Conservation (phyloP, 2,113 vertebrate genomes). For the Callospermophilus lateralis region DNA sequence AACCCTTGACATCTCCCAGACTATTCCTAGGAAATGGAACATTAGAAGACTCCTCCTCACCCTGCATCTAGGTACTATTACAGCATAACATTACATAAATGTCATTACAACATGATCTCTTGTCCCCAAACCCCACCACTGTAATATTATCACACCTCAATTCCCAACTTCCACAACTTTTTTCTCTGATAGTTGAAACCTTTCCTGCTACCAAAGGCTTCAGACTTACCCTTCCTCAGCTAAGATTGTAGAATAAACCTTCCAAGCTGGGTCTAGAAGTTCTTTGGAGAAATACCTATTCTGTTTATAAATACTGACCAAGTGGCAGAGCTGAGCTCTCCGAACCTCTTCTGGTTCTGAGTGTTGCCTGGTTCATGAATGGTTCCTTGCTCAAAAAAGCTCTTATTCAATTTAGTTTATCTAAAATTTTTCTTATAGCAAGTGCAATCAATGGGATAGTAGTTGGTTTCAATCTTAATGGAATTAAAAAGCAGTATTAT, state of each 20-base stretch:
- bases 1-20: not conserved
- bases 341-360: not conserved
- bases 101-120: not conserved
- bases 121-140: not conserved
- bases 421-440: not conserved
- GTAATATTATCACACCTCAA: too few species aligned
- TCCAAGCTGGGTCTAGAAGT: not conserved
- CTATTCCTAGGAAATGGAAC: not conserved
- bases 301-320: not conserved
- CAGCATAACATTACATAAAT: not conserved
- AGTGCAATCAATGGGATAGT: not conserved
- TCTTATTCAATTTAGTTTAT: not conserved
- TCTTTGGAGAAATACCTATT: not conserved
- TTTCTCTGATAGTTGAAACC: not conserved
- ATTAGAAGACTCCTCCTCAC: not conserved
- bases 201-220: not conserved
- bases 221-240: not conserved
- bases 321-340: not conserved
- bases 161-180: not conserved
- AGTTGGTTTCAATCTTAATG: not conserved
- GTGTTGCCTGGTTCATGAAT: not conserved
- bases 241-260: not conserved
- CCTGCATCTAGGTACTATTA: not conserved
- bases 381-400: not conserved
- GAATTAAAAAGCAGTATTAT: not conserved